Base-by-base conservation (phyloP, 1,140 invertebrate species). In the Diuraphis noxia region DNA sequence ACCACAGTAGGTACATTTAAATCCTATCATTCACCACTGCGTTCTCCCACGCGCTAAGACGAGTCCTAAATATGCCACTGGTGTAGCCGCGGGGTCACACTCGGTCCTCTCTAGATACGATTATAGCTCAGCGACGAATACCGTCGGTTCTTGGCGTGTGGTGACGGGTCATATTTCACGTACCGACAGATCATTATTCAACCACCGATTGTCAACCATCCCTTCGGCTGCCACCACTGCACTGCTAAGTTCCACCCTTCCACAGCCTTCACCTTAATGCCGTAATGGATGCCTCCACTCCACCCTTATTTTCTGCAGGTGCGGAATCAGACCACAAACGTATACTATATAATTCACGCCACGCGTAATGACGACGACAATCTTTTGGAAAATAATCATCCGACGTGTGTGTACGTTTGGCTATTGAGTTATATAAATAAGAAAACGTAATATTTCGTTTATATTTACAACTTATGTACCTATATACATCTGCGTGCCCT, bases 101-200 rank as follows among this genome's bases (percentile, higher is more conserved):
- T 72, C 30, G n/a, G 6, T 72, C 56, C 13, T 56, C 52, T 72
- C 56, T 13, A 17, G 46, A 49, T 72, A 40, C 36, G 23, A 49
- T 21, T 49, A 46, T 19, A 38, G 36, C 38, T 36, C 79, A 10
- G 23, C 36, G 36, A 25, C 40, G 40, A 84, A 43, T 84, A 30
- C 82, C 10, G 40, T 43, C 82, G 82, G 40, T 43, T 84, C 41
- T 46, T 30, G 25, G 25, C 3, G 13, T 10, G 40, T 36, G 56
- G 56, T 40, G 88, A 89, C 88, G 77, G 56, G 56, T 77, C 56
- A 89, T 89, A 89, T 89, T 89, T 89, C 88, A 72, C 63, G 56
- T 89, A 89, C 56, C 40, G 41, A 17, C 19, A 30, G 63, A n/a
- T 38, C 88, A 89, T 89, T 89, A 89, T 72, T 89, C 88, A 72